phyloP scores from a whole-genome alignment of 2,113 vertebrate genomes.

The Agelaius phoeniceus region DNA sequence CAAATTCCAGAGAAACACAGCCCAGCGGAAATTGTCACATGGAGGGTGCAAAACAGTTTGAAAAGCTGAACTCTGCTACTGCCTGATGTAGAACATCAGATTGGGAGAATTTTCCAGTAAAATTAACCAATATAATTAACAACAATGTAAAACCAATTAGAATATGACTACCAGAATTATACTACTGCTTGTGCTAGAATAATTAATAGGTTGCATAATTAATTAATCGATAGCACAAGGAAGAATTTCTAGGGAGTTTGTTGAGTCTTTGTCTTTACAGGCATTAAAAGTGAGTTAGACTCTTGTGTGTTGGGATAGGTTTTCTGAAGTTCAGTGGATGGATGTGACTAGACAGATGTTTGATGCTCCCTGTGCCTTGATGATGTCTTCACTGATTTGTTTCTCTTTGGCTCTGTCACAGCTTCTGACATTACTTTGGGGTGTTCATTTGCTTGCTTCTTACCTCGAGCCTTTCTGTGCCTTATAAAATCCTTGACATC shows the following conservation, averaged over 20 bases:
- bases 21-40: not conserved
- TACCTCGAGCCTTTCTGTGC: not conserved
- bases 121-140: not conserved
- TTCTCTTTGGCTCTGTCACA: not conserved
- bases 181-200: not conserved
- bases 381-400: not conserved
- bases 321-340: not conserved
- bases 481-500: not conserved
- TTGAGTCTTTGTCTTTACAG: not conserved
- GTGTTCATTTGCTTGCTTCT: not conserved
- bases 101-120: not conserved
- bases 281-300: not conserved
- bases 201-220: constrained; percentile 15
- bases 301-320: not conserved
- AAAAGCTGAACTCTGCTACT: not conserved
- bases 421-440: not conserved
- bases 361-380: not conserved
- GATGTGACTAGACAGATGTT: not conserved
- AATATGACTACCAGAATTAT: not conserved
- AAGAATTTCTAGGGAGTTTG: not conserved
- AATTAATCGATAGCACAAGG: not conserved
- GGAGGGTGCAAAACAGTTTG: not conserved
- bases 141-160: not conserved
- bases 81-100: not conserved
- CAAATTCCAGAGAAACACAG: not conserved